A percentile compares a stretch with the other conserved stretches of the same genome.
phyloP scores from a whole-genome alignment of 2,113 vertebrate species.

The Spizaetus ornatus region DNA sequence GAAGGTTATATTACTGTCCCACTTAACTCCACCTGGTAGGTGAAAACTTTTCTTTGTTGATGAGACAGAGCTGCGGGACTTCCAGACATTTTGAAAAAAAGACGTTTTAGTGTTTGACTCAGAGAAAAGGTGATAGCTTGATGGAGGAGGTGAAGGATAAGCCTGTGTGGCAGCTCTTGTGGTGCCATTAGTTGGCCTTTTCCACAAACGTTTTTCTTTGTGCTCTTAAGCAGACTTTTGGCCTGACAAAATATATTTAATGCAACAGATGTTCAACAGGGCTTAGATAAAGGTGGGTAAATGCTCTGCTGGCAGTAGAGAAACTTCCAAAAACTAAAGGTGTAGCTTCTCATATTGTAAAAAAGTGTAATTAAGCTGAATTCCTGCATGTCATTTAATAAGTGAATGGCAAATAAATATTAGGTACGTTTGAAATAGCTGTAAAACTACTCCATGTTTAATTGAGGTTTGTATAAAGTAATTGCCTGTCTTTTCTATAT shows the following conservation, averaged over 20 bases:
- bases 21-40: not conserved
- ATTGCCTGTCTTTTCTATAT: not conserved
- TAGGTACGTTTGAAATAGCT: not conserved
- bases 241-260: not conserved
- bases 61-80: not conserved
- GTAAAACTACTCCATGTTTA: not conserved
- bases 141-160: not conserved
- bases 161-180: not conserved
- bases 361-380: not conserved
- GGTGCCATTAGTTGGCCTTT: not conserved
- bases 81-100: not conserved
- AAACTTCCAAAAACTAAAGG: not conserved
- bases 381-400: not conserved
- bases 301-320: not conserved
- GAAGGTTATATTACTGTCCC: not conserved
- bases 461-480: not conserved
- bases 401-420: not conserved
- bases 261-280: not conserved
- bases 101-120: not conserved
- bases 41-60: not conserved
- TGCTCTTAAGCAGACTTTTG: not conserved
- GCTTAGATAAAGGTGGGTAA: not conserved
- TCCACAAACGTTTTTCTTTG: not conserved
- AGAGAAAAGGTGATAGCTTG: not conserved
- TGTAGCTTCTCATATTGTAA: not conserved